Evolutionary conservation across 1,140 invertebrate species (phyloP).

Genomic region (Drosophila pachea): DNA sequence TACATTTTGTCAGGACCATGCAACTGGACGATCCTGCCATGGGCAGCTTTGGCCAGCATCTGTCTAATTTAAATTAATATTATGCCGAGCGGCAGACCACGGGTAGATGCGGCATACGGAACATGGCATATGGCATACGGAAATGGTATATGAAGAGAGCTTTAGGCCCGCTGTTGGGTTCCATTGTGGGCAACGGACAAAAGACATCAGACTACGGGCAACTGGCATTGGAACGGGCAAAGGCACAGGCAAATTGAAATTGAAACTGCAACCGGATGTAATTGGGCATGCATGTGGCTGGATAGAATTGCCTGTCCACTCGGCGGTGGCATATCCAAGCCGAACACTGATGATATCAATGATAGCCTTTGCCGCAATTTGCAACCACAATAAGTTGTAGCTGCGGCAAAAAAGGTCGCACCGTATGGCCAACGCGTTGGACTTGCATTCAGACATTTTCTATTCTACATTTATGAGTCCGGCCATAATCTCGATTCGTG

Average conservation of each 20-base stretch:
- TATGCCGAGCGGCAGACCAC: slow-evolving; percentile 58
- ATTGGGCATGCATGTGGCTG: slow-evolving; percentile 68
- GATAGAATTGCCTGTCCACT: slow-evolving; percentile 11
- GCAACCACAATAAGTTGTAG: slow-evolving; percentile 73
- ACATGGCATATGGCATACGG: slow-evolving; percentile 10
- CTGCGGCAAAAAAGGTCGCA: slow-evolving; percentile 37
- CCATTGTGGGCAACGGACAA: slow-evolving; percentile 29
- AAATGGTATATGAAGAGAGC: background rate
- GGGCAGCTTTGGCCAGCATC: slow-evolving; percentile 41
- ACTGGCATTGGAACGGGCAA: no score
- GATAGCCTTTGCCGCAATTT: slow-evolving; percentile 74
- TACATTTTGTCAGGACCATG: background rate
- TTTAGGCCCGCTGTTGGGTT: slow-evolving; percentile 7
- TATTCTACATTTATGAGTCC: slow-evolving; percentile 42
- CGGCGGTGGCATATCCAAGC: background rate
- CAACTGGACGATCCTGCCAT: slow-evolving; percentile 2
- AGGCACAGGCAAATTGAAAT: slow-evolving; percentile 63
- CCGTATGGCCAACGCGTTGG: background rate
- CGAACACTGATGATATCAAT: slow-evolving; percentile 66
- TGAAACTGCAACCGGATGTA: slow-evolving; percentile 77
- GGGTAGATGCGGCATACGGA: slow-evolving; percentile 39
- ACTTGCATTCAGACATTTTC: slow-evolving; percentile 27
- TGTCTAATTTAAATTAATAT: slow-evolving; percentile 77
- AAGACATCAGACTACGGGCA: no score
- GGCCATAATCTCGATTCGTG: slow-evolving; percentile 45